Evolutionary conservation across 1,140 invertebrate genomes (phyloP), one percentile per base, ranked within the genome.

Genomic region (Plutomurus gul): DNA sequence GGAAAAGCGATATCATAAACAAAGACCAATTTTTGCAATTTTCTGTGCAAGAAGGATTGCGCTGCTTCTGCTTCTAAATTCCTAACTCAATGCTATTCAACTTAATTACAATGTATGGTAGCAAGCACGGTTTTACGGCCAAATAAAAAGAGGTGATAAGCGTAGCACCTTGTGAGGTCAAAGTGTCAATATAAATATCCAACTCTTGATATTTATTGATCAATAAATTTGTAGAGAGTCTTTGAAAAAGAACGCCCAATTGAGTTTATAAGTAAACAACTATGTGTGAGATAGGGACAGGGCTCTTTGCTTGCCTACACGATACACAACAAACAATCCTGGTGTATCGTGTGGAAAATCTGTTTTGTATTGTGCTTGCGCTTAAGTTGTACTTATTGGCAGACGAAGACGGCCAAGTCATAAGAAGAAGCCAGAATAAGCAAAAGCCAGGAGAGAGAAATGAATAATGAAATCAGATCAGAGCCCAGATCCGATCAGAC

Each of bases 191-290:
- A 65, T 65, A 65, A 65, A 65, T 65, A 65, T n/a, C 56, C 27
- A 33, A 65, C 13, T 33, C 25, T 36, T 65, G 56, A 65, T 65
- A 65, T 65, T 65, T 65, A 65, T 65, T 33, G 56, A 65, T 65
- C 56, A 65, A 65, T 65, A 65, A 65, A 65, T 65, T 65, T 65
- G 56, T 36, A 16, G 25, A 7, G 56, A 65, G 56, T 65, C 56
- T 65, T 65, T 65, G 56, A 65, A 30, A 65, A 60, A 65, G 56
- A 65, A 65, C 56, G 56, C 56, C 56, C 56, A 65, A 65, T 65
- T 65, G 56, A 65, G 56, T 65, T 65, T 65, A 65, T 65, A 65
- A 65, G 56, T 65, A 65, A 65, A 65, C 56, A 65, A 65, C 25
- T 65, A 30, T 16, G 56, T 65, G 56, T 33, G 56, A 65, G 56